Evolutionary conservation across 2,888 invertebrate species (phyloP).

Genomic region (Tinea semifulvella): DNA sequence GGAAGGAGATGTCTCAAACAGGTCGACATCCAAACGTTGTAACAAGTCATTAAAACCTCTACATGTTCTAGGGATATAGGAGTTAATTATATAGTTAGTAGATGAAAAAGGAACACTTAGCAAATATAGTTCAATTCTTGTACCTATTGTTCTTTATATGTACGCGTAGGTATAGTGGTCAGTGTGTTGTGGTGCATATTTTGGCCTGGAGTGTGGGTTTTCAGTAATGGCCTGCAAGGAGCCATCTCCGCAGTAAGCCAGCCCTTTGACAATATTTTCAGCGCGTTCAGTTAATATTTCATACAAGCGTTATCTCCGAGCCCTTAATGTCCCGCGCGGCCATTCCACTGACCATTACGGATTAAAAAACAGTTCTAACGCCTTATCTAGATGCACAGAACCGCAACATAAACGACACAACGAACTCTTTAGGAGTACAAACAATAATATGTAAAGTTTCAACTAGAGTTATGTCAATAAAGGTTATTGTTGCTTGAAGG

Average conservation of each 20-base stretch:
- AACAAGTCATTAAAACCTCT: too few species aligned
- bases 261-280: constrained; percentile 31
- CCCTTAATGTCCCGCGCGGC: constrained; percentile 20
- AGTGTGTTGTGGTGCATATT: too few species aligned
- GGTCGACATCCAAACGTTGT: too few species aligned
- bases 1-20: too few species aligned
- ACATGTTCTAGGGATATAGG: too few species aligned
- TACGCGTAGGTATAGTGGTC: background rate
- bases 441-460: background rate
- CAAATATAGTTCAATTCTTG: background rate
- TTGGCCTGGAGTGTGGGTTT: too few species aligned
- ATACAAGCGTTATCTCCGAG: constrained; percentile 42
- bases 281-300: constrained; percentile 33
- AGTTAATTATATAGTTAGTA: too few species aligned
- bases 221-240: too few species aligned
- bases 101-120: too few species aligned
- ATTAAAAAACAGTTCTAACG: constrained; percentile 55
- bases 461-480: background rate
- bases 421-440: background rate
- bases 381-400: constrained; percentile 35
- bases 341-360: constrained; percentile 39
- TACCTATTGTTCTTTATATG: background rate
- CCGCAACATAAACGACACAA: constrained; percentile 10
- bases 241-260: too few species aligned
- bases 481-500: background rate